phyloP scores from a whole-genome alignment of 2,113 vertebrate species.

The Abramis brama region DNA sequence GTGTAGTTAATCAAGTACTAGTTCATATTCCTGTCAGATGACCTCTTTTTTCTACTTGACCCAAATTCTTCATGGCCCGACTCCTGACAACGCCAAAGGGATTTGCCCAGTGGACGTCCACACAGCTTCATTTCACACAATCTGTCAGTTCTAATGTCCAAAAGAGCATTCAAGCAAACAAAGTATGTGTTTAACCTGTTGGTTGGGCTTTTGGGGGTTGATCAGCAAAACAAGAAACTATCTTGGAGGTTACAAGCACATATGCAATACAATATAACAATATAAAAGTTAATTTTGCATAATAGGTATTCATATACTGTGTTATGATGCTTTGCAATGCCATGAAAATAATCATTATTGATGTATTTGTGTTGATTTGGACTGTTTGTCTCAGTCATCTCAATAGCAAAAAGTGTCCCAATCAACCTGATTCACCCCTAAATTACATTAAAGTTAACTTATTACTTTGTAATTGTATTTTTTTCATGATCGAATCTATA shows the following conservation, averaged over 20 bases:
- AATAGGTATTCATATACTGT: neutral
- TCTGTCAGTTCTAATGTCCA: neutral
- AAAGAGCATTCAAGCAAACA: neutral
- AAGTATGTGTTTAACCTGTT: neutral
- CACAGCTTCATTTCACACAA: neutral
- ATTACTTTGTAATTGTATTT: neutral
- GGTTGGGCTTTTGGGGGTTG: neutral
- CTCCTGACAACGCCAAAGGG: neutral
- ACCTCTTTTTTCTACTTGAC: slow-evolving; percentile 30
- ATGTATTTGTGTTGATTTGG: too few species aligned
- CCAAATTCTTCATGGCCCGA: slow-evolving; percentile 11
- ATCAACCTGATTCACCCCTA: too few species aligned
- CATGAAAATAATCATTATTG: too few species aligned
- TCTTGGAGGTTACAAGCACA: neutral
- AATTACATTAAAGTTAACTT: neutral
- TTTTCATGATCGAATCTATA: neutral
- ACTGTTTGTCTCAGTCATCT: too few species aligned
- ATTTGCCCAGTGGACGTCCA: slow-evolving; percentile 4
- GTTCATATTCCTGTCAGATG: slow-evolving; percentile 5
- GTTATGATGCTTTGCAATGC: too few species aligned
- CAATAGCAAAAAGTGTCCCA: too few species aligned
- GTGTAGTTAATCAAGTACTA: slow-evolving; percentile 9
- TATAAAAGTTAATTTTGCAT: too few species aligned
- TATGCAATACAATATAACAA: neutral
- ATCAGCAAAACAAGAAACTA: neutral